Evolutionary conservation across 2,888 invertebrate species (phyloP).

Genomic region (Charanyca ferruginea): DNA sequence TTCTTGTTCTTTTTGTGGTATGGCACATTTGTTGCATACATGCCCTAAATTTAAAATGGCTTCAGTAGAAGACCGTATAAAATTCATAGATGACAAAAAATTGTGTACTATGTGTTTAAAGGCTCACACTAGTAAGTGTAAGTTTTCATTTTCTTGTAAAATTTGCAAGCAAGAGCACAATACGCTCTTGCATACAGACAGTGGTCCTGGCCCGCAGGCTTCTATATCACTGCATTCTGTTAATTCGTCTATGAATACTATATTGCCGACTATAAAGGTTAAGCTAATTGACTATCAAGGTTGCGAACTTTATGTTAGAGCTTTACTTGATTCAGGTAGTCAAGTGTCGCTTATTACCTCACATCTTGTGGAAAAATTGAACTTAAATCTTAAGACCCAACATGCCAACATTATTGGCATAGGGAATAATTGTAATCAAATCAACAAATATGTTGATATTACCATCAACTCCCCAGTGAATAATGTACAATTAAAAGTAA

Average conservation of each 20-base stretch:
- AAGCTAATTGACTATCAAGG: neutral
- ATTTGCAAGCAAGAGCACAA: too few relatives aligned
- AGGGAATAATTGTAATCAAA: neutral
- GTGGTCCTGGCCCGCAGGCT: neutral
- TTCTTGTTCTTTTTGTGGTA: neutral
- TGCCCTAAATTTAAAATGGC: neutral
- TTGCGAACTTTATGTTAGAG: neutral
- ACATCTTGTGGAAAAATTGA: conserved; percentile 3
- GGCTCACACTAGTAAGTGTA: conserved; percentile 4
- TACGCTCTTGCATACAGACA: conserved; percentile 9
- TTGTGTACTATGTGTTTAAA: conserved; percentile 9
- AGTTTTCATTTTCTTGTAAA: conserved; percentile 8
- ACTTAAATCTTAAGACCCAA: conserved; percentile 6
- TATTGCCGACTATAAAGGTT: conserved; percentile 2
- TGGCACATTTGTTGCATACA: conserved; percentile 1
- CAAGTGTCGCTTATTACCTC: neutral
- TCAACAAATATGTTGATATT: conserved; percentile 1
- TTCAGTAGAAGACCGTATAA: conserved; percentile 8
- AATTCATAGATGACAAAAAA: conserved; percentile 1
- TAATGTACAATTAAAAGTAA: neutral
- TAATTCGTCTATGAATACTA: conserved; percentile 2
- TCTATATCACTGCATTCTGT: conserved; percentile 3
- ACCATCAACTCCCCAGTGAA: conserved; percentile 3
- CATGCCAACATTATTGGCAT: too few relatives aligned
- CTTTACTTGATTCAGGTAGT: neutral